Percentiles rank a stretch among this genome's conserved stretches.
Conservation (phyloP, 2,888 invertebrate genomes). For the Torymus aiolomorphi region DNA sequence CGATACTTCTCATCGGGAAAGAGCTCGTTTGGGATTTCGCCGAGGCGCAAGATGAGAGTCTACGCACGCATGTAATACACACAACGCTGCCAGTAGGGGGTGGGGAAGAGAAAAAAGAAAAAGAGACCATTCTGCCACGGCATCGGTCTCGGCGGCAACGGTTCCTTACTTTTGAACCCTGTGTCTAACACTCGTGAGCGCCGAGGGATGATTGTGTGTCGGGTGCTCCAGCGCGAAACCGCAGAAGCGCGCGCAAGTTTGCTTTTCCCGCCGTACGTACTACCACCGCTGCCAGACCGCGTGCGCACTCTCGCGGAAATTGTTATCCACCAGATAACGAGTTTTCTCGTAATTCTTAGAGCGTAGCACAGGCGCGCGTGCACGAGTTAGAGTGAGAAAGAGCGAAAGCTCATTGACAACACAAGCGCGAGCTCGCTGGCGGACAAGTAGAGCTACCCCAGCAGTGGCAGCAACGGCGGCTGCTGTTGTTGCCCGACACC, state of each 20-base stretch:
- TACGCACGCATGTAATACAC: background rate
- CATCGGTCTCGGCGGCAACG: no score
- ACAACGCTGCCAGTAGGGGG: background rate
- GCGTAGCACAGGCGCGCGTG: background rate
- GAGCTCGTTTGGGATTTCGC: slow-evolving; percentile 49
- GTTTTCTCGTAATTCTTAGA: slow-evolving; percentile 50
- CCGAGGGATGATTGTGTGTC: background rate
- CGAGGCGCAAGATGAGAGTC: slow-evolving; percentile 28
- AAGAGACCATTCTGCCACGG: no score
- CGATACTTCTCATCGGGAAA: slow-evolving; percentile 47
- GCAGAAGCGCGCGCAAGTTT: background rate
- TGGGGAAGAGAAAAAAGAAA: background rate
- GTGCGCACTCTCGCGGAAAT: slow-evolving; percentile 40
- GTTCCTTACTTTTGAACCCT: slow-evolving; percentile 5
- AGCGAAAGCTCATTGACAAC: slow-evolving; percentile 12
- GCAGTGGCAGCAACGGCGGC: background rate
- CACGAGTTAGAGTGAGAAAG: no score
- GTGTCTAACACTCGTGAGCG: background rate
- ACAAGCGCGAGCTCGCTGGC: background rate
- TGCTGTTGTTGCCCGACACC: slow-evolving; percentile 53
- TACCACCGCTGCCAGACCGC: background rate
- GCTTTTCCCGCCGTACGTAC: slow-evolving; percentile 26
- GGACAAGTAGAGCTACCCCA: slow-evolving; percentile 21
- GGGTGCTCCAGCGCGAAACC: no score
- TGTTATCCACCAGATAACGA: slow-evolving; percentile 55